A percentile compares a stretch with the other conserved stretches of the same genome.
Conservation (phyloP, 2,797 vertebrate genomes). For the Dendrocincla tyrannina region DNA sequence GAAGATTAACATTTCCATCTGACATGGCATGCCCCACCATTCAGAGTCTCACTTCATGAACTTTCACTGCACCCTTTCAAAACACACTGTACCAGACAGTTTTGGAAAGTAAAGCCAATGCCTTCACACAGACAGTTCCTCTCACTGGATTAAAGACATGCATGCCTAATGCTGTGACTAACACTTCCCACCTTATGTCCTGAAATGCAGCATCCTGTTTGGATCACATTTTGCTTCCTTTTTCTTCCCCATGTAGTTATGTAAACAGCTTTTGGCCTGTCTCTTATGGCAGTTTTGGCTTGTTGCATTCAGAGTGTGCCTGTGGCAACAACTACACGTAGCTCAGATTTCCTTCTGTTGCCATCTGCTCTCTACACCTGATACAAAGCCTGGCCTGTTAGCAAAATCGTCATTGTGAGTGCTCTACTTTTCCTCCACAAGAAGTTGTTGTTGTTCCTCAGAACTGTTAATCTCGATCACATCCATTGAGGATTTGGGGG, state of each 20-base stretch:
- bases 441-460: neutral
- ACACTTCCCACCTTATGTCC: conserved; percentile 60
- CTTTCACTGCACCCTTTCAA: neutral
- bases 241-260: neutral
- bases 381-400: neutral
- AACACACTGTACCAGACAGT: neutral
- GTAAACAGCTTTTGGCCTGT: conserved; percentile 6
- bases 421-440: neutral
- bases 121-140: conserved; percentile 1
- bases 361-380: conserved; percentile 9
- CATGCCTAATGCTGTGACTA: conserved; percentile 42
- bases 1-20: neutral
- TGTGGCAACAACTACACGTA: neutral
- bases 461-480: neutral
- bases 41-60: neutral
- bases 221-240: conserved; percentile 27
- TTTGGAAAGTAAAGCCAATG: neutral
- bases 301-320: neutral
- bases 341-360: neutral
- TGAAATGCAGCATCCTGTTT: conserved; percentile 28
- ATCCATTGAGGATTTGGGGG: neutral
- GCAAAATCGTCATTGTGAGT: neutral
- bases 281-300: neutral
- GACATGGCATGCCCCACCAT: neutral
- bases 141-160: neutral